Conservation (phyloP, 2,888 invertebrate genomes). For the Odontocolon sp. region DNA sequence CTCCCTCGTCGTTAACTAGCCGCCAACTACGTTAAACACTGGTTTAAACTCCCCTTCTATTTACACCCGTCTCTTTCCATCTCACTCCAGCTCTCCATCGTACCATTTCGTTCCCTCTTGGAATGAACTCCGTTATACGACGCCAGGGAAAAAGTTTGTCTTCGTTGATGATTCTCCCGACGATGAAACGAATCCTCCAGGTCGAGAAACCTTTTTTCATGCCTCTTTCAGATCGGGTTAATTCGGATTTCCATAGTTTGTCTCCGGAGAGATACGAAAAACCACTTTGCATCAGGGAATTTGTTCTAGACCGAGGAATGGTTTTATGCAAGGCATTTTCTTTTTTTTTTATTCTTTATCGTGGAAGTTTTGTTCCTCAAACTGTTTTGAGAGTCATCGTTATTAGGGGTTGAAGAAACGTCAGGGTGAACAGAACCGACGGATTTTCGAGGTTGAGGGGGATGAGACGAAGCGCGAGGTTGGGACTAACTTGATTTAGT, state of each 20-base stretch:
- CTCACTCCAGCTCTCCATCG: too few relatives aligned
- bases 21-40: constrained; percentile 77
- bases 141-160: constrained; percentile 26
- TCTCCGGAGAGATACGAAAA: neutral
- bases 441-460: constrained; percentile 57
- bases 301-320: constrained; percentile 40
- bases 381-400: constrained; percentile 7
- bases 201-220: constrained; percentile 34
- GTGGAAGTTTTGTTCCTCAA: neutral
- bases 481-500: constrained; percentile 79
- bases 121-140: constrained; percentile 7
- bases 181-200: constrained; percentile 39
- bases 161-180: constrained; percentile 32
- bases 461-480: constrained; percentile 53
- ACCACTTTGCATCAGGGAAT: constrained; percentile 44
- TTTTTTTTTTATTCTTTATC: neutral
- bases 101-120: constrained; percentile 31
- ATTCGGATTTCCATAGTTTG: constrained; percentile 55
- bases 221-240: constrained; percentile 40
- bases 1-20: constrained; percentile 73
- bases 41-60: constrained; percentile 73
- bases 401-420: constrained; percentile 12
- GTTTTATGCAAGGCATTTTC: neutral
- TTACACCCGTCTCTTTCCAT: constrained; percentile 56
- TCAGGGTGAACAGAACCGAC: constrained; percentile 57